These are phyloP conservation scores for Porites rus DNA, from an alignment of 92 coral and sea anemone species.

Conservation along the genomic window DNA sequence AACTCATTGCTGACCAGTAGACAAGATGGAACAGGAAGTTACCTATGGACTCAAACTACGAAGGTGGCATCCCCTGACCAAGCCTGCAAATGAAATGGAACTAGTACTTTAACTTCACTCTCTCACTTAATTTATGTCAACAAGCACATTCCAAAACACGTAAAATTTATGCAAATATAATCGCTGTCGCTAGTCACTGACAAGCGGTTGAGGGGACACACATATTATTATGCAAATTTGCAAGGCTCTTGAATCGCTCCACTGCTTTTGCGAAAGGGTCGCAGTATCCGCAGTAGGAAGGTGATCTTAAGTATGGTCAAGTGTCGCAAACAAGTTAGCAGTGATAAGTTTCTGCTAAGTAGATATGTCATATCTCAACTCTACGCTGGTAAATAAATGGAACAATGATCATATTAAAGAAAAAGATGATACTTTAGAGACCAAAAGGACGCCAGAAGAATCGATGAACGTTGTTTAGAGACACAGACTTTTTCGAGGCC, in stretches of 20 bases:
- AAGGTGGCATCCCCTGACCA: constrained; percentile 3
- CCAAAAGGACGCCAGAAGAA: not conserved
- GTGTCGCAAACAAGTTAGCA: not conserved
- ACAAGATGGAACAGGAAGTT: not conserved
- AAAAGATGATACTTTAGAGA: not conserved
- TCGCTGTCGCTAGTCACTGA: not conserved
- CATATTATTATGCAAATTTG: constrained; percentile 28
- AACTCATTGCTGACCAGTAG: constrained; percentile 1
- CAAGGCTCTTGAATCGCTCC: constrained; percentile 23
- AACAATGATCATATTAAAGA: not conserved
- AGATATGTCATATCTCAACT: not conserved
- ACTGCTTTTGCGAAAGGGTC: constrained; percentile 23
- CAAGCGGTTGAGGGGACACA: not conserved
- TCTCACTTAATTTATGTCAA: constrained; percentile 44
- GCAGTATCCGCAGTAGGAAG: no score
- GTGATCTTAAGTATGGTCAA: not conserved
- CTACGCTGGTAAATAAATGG: not conserved
- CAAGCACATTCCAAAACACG: constrained; percentile 28
- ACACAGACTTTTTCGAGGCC: constrained; percentile 17
- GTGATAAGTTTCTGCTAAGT: constrained; percentile 21
- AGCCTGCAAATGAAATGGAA: constrained; percentile 24
- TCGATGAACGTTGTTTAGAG: not conserved
- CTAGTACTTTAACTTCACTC: constrained; percentile 1
- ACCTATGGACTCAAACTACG: constrained; percentile 40
- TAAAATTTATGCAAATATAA: constrained; percentile 31